Conservation (phyloP, 1,140 invertebrate genomes). For the Lordiphosa stackelbergi region DNA sequence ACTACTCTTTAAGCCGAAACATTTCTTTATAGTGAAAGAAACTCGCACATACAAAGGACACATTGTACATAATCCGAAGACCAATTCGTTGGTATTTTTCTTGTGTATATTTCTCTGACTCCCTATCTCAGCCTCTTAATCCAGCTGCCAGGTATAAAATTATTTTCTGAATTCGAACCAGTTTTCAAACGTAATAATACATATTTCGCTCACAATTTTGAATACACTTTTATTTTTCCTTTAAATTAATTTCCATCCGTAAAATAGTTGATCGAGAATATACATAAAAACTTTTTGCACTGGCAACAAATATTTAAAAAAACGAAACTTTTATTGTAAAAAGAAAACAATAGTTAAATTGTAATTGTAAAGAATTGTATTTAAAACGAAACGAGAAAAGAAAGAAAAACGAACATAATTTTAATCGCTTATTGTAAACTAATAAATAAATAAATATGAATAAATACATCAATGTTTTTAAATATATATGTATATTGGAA, state of each 20-base stretch:
- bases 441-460: constrained; percentile 76
- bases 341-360: constrained; percentile 76
- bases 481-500: too few species aligned
- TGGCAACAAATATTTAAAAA: constrained; percentile 69
- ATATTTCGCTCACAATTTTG: constrained; percentile 55
- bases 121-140: constrained; percentile 8
- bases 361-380: constrained; percentile 70
- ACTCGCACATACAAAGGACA: constrained; percentile 39
- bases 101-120: constrained; percentile 56
- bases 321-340: constrained; percentile 53
- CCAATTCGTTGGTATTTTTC: constrained; percentile 60
- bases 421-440: constrained; percentile 77
- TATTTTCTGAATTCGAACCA: constrained; percentile 55
- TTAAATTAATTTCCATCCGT: constrained; percentile 20
- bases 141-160: constrained; percentile 63
- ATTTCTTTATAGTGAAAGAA: constrained; percentile 57
- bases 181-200: constrained; percentile 48
- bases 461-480: constrained; percentile 37
- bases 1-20: constrained; percentile 72
- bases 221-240: constrained; percentile 68
- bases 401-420: constrained; percentile 58
- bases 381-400: constrained; percentile 44
- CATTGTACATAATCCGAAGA: constrained; percentile 63
- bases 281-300: constrained; percentile 68
- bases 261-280: constrained; percentile 33